Base-by-base conservation (phyloP, 2,888 invertebrate genomes). In the Automeris io region DNA sequence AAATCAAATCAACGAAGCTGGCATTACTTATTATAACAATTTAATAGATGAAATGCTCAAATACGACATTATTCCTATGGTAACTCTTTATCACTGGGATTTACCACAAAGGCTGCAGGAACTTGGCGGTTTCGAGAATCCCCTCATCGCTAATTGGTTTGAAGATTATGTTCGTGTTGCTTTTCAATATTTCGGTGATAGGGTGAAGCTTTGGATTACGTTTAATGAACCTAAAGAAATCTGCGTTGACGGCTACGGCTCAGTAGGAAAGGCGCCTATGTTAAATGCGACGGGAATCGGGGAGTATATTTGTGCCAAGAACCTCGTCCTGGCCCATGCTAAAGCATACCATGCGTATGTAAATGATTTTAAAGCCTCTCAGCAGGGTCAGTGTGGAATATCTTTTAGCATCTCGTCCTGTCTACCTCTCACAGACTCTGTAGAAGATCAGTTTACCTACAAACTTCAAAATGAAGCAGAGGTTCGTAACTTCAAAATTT, bases 21-120 rank as follows among this genome's bases (percentile, higher is more conserved):
- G 91, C 4, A 70, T 93, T 5, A 67, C 80, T 7, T 91, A 91
- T 65, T 93, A 93, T 63, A 89, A 90, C 47, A 76, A 85, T 42
- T 61, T 91, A 1, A 90, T 93, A 33, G 64, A 91, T 52, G 89
- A 88, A 57, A 75, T 93, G 37, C 43, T 90, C 0, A 83, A 75
- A 19, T 88, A 88, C 47, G 87, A 86, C 25, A 91, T 93, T 38
- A 65, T 77, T 39, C 92, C 92, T 0, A 71, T 90, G 65, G 75
- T 89, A 0, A 88, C 88, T 0, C 57, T 89, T 24, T 87, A 79
- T 47, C 88, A 89, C 40, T 88, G 86, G 78, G 89, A 89, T 49
- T 53, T 88, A 35, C 89, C 88, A 0, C 74, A 82, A 43, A 69
- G 68, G 29, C 58, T 91, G 0, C 88, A 88, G 51, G 80, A 87